Base-by-base conservation (phyloP, 2,797 vertebrate species). In the Calcarius lapponicus region DNA sequence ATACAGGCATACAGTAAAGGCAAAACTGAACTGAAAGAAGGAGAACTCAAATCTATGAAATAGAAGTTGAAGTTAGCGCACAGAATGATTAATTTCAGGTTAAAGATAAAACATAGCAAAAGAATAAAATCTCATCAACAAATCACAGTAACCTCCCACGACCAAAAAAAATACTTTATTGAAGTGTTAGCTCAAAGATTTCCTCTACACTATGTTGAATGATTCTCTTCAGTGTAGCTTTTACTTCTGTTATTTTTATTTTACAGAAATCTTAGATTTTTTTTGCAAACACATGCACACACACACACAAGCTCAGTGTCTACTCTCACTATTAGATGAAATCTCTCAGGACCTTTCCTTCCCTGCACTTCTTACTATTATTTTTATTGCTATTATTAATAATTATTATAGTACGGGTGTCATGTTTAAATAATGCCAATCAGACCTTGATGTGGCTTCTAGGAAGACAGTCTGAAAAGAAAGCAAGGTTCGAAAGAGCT, bases 391-490 rank as follows among this genome's bases (percentile, higher is more conserved):
- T 66, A 65, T 91, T 95, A 85, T 38, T 71, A 71, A 60, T 71
- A 66, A 85, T 73, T 91, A 57, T 67, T 80, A 11, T 10, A 26
- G 13, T 36, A 64, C 0, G 2, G 3, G 54, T 93, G 26, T 80
- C 32, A 43, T 22, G 15, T 53, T 91, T 86, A 91, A 93, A 92
- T 71, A 32, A 93, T 80, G 88, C 83, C 85, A 79, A 31, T 93
- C 92, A 95, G 64, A 94, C 84, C 67, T 92, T 90, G 56, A 86
- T 94, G 79, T 90, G 61, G 70, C 57, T 96, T 97, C 94, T 92
- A 95, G 51, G 72, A 94, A 97, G 80, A 74, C 76, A 92, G 67
- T 85, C 69, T 88, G 69, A 76, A 96, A 95, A 86, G 80, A 87
- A 85, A 89, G 40, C 31, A 89, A 90, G 86, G 78, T 92, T 96